Base-by-base conservation (phyloP, 2,797 vertebrate species). In the Hippocampus kuda region DNA sequence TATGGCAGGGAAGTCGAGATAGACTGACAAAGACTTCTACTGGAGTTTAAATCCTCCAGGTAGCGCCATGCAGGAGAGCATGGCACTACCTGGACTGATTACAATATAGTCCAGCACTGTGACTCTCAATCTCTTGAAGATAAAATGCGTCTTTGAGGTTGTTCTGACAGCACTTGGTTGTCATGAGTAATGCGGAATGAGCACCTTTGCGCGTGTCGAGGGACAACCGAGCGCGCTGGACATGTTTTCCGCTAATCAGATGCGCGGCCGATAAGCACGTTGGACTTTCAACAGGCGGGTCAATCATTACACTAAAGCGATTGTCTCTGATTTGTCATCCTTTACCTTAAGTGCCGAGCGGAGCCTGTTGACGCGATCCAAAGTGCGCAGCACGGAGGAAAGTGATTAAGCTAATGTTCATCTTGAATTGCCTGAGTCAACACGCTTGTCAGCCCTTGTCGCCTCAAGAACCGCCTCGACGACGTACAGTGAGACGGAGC, bases 211-310 rank as follows among this genome's bases (percentile, higher is more conserved):
- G 22, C 16, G 22, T 13, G n/a, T 59, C 1, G 2, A 67, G 66
- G 56, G 72, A 22, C 51, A 18, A 16, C 57, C 22, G 61, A 5
- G 61, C 34, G 34, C 34, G 34, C 34, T 9, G 38, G 38, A 46
- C 42, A 4, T 59, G 26, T 27, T 65, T 12, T 41, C 53, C n/a
- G 34, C 68, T 67, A 27, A 76, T 82, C 70, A 74, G 67, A 70
- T 34, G 42, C n/a, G 51, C 66, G 68, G 53, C 61, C 3, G 68
- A 51, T 68, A 65, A 73, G 66, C 67, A 22, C 18, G 7, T 27
- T 38, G 66, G 63, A 65, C 63, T 67, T 54, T 67, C 49, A 41
- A 38, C 66, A 4, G 30, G 27, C 30, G 15, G 12, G 27, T 67
- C 30, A 67, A 53, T 67, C 27, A 67, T 67, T 67, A 41, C 51